Conservation (phyloP, 2,797 vertebrate genomes). For the Rachycentron canadum region DNA sequence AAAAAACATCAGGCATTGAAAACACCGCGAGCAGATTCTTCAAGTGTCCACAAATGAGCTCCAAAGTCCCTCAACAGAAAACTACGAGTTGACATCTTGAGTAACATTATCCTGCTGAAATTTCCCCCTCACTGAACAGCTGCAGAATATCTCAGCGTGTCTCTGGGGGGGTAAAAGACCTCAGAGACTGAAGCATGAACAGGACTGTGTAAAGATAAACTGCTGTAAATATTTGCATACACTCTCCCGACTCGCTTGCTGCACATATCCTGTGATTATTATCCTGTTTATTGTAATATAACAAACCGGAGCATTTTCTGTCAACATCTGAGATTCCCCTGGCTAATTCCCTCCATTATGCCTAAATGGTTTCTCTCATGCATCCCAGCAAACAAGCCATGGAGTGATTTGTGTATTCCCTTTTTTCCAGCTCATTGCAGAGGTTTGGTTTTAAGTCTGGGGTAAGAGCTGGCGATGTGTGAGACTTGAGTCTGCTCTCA, state of each 20-base stretch:
- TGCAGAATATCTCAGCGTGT: slow-evolving; percentile 59
- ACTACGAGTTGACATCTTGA: neutral
- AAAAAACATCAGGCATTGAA: neutral
- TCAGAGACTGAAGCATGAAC: slow-evolving; percentile 34
- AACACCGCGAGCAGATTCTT: slow-evolving; percentile 3
- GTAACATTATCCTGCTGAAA: slow-evolving; percentile 12
- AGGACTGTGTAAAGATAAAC: slow-evolving; percentile 38
- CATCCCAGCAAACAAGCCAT: slow-evolving; percentile 14
- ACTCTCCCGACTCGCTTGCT: neutral
- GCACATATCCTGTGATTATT: slow-evolving; percentile 30
- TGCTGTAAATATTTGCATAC: slow-evolving; percentile 43
- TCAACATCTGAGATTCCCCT: neutral
- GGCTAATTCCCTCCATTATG: slow-evolving; percentile 26
- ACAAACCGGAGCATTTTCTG: neutral
- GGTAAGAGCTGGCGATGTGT: slow-evolving; percentile 11
- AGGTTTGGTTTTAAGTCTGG: slow-evolving; percentile 11
- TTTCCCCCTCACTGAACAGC: slow-evolving; percentile 55
- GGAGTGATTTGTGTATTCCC: slow-evolving; percentile 4
- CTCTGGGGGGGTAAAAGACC: slow-evolving; percentile 32
- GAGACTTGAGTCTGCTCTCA: slow-evolving; percentile 17
- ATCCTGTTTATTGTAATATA: slow-evolving; percentile 29
- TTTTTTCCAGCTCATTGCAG: neutral
- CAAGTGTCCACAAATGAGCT: neutral
- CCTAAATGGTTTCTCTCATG: slow-evolving; percentile 18
- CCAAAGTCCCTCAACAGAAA: neutral